These are phyloP conservation scores for Drosophila anceps DNA, from an alignment of 2,888 invertebrate genomes.

Conservation along the genomic window DNA sequence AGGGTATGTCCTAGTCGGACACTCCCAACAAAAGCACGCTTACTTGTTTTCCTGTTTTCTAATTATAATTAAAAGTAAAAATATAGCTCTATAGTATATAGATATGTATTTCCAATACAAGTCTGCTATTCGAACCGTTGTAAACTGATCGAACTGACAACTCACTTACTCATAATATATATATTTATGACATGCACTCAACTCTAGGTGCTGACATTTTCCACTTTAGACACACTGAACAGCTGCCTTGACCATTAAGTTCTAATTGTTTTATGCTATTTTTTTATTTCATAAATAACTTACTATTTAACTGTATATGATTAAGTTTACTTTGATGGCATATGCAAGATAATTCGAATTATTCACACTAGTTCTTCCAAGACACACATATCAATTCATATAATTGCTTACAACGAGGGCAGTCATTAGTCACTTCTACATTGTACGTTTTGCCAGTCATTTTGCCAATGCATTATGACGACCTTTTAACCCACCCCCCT, in stretches of 20 bases:
- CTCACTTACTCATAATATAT: background rate
- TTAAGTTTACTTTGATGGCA: background rate
- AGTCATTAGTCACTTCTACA: conserved; percentile 52
- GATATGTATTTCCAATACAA: no score
- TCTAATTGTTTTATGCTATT: conserved; percentile 5
- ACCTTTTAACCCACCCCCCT: conserved; percentile 33
- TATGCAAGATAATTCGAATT: conserved; percentile 4
- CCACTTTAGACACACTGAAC: background rate
- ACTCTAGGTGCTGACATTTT: background rate
- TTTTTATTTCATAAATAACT: conserved; percentile 4
- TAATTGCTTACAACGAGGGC: conserved; percentile 21
- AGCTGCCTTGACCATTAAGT: background rate
- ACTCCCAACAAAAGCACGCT: no score
- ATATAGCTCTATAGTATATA: no score
- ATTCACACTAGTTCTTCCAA: conserved; percentile 19
- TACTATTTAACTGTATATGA: background rate
- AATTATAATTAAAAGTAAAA: no score
- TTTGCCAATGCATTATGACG: conserved; percentile 60
- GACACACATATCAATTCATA: conserved; percentile 11
- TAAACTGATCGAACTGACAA: background rate
- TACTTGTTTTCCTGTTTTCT: background rate
- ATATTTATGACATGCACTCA: background rate
- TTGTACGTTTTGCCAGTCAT: conserved; percentile 54
- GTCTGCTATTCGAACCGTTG: background rate
- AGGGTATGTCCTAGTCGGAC: no score